Percentiles rank a stretch among this genome's conserved stretches.
These are phyloP conservation scores for Plutomurus gul DNA, from an alignment of 1,140 invertebrate species.

Conservation along the genomic window DNA sequence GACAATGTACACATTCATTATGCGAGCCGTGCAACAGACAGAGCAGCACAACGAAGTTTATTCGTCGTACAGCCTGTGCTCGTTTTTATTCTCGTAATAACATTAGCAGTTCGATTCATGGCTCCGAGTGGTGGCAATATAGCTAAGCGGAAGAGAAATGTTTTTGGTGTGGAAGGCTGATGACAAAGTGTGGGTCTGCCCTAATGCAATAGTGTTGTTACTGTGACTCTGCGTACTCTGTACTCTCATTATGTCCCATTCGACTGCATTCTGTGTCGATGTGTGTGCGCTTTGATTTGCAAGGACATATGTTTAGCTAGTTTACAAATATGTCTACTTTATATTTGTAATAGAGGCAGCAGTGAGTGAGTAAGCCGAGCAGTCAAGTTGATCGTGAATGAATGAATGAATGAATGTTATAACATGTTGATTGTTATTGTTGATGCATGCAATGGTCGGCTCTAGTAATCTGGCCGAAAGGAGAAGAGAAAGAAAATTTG, in stretches of 20 bases:
- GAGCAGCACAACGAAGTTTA: background rate
- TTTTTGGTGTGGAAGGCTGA: background rate
- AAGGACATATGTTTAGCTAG: background rate
- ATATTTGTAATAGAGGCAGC: background rate
- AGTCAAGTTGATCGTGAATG: background rate
- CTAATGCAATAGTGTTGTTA: background rate
- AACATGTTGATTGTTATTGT: background rate
- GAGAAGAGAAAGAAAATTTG: background rate
- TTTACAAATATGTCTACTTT: background rate
- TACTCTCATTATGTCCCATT: background rate
- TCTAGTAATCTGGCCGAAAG: background rate
- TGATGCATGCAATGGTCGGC: too few relatives aligned
- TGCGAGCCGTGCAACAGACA: background rate
- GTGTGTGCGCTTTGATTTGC: too few relatives aligned
- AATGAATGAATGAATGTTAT: background rate
- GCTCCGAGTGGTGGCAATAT: too few relatives aligned
- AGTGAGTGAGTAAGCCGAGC: background rate
- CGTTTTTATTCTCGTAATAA: background rate
- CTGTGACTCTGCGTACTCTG: background rate
- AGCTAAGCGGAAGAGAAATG: background rate
- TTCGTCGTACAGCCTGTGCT: background rate
- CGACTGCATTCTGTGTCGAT: too few relatives aligned
- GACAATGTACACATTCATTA: slow-evolving; percentile 18
- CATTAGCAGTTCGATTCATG: background rate
- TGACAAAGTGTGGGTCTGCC: background rate